A percentile compares a stretch with the other conserved stretches of the same genome.
These are phyloP conservation scores for Urocyon cinereoargenteus DNA, from an alignment of 2,797 vertebrate species.

Conservation along the genomic window DNA sequence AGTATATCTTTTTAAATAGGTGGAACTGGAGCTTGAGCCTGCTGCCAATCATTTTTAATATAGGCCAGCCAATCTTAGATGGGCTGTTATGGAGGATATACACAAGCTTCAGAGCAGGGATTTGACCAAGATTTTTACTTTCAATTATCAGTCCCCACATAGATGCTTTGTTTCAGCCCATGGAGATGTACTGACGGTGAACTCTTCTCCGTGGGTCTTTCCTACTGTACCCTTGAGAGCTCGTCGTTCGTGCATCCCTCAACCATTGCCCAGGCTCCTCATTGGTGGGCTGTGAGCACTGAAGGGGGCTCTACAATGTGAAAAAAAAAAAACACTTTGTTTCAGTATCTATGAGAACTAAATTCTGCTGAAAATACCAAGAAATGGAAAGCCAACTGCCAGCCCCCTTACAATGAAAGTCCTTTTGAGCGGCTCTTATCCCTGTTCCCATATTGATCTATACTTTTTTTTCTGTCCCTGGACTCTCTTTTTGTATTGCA, in stretches of 20 bases:
- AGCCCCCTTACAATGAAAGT: neutral
- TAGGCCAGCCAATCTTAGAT: neutral
- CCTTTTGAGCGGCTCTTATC: neutral
- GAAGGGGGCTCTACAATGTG: neutral
- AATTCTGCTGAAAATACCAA: neutral
- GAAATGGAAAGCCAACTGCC: neutral
- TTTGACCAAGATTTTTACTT: neutral
- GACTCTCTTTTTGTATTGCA: neutral
- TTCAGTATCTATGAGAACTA: neutral
- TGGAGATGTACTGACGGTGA: constrained; percentile 58
- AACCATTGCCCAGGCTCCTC: constrained; percentile 26
- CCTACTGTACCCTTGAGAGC: constrained; percentile 38
- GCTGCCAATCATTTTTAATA: neutral
- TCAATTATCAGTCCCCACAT: neutral
- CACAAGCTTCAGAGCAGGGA: constrained; percentile 7
- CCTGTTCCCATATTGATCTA: neutral
- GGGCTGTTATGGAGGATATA: neutral
- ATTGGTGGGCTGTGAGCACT: constrained; percentile 43
- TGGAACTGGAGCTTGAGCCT: neutral
- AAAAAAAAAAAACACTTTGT: neutral
- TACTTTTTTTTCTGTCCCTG: neutral
- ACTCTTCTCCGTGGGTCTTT: constrained; percentile 4
- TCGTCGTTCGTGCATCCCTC: neutral
- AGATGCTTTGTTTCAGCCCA: neutral
- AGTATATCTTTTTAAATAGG: neutral